phyloP scores from a whole-genome alignment of 2,113 vertebrate species.

The Sinocyclocheilus anshuiensis region DNA sequence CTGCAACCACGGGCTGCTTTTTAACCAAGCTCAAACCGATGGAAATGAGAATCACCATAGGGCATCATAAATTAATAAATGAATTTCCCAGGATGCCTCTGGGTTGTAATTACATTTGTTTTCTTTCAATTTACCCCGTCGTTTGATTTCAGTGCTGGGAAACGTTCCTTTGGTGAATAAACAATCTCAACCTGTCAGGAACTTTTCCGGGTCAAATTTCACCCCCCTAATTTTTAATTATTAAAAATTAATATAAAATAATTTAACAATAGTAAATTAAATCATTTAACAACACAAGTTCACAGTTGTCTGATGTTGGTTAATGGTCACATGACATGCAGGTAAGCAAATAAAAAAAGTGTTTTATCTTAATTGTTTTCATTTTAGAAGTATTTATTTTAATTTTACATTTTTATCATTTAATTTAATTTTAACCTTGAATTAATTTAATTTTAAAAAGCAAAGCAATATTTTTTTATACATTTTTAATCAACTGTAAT shows the following conservation, averaged over 20 bases:
- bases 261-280: not conserved
- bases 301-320: not conserved
- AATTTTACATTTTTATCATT: not conserved
- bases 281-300: not conserved
- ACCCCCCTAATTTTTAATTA: no score
- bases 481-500: no score
- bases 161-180: not conserved
- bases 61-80: slow-evolving; percentile 8
- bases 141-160: not conserved
- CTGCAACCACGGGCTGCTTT: not conserved
- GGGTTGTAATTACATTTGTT: not conserved
- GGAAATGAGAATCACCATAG: slow-evolving; percentile 14
- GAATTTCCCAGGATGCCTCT: slow-evolving; percentile 6
- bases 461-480: no score
- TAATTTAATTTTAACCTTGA: not conserved
- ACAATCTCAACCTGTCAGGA: not conserved
- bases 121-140: not conserved
- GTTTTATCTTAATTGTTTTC: no score
- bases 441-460: not conserved
- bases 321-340: no score
- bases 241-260: not conserved
- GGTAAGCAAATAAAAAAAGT: no score
- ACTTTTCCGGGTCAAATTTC: not conserved
- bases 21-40: not conserved
- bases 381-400: not conserved